phyloP scores from a whole-genome alignment of 2,113 vertebrate species.

The Nansenia antarctica region DNA sequence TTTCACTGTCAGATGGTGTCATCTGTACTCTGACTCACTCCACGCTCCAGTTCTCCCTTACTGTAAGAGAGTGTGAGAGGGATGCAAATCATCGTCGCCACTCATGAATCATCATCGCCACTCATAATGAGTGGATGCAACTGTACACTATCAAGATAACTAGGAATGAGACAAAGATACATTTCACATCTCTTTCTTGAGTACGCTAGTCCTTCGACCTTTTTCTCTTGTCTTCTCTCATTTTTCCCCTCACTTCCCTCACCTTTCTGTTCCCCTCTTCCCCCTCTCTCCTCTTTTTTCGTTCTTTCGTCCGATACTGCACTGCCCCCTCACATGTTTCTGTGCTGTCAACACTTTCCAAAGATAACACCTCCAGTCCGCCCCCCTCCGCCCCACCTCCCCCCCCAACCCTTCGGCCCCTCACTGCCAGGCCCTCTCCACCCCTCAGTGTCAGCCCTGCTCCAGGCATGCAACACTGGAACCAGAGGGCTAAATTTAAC shows the following conservation, averaged over 20 bases:
- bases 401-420: slow-evolving; percentile 9
- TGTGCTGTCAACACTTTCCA: slow-evolving; percentile 70
- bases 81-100: too few species aligned
- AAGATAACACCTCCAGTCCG: slow-evolving; percentile 61
- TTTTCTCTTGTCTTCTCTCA: not conserved
- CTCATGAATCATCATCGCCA: too few species aligned
- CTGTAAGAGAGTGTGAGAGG: too few species aligned
- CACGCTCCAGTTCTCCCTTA: too few species aligned
- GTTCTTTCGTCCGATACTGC: not conserved
- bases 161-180: too few species aligned
- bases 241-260: not conserved
- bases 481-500: slow-evolving; percentile 57
- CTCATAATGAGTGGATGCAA: too few species aligned
- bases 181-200: too few species aligned
- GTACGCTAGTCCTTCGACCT: not conserved
- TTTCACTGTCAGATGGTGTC: too few species aligned
- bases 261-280: not conserved
- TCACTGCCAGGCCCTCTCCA: too few species aligned
- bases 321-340: slow-evolving; percentile 53
- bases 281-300: slow-evolving; percentile 1
- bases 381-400: slow-evolving; percentile 5
- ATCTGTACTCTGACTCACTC: too few species aligned
- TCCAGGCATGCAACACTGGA: slow-evolving; percentile 17
- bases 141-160: too few species aligned
- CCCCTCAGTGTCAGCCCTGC: slow-evolving; percentile 25